These are phyloP conservation scores for Callosobruchus maculatus DNA, from an alignment of 2,888 invertebrate species.

Conservation along the genomic window DNA sequence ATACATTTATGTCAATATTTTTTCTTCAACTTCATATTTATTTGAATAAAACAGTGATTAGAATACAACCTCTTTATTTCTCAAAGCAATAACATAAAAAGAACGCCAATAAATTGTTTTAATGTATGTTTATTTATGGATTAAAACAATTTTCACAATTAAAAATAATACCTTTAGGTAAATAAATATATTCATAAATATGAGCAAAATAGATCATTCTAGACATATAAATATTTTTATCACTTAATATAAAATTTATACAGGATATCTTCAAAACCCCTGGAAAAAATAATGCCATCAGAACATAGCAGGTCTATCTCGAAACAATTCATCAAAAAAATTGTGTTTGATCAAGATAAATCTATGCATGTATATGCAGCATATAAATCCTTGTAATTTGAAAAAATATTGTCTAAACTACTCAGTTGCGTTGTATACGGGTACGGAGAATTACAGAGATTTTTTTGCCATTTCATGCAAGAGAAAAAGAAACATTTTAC, in stretches of 20 bases:
- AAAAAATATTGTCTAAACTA: too few species aligned
- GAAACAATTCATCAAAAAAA: not conserved
- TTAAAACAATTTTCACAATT: constrained; percentile 29
- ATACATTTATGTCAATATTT: too few species aligned
- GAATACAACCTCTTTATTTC: not conserved
- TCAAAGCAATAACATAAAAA: not conserved
- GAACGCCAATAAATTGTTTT: constrained; percentile 2
- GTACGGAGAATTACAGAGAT: too few species aligned
- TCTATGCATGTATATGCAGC: not conserved
- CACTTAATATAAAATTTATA: constrained; percentile 28
- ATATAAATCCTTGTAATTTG: not conserved
- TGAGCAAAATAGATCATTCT: constrained; percentile 34
- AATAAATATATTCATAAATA: constrained; percentile 33
- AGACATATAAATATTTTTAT: constrained; percentile 24
- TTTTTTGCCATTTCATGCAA: too few species aligned
- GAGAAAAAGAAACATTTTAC: not conserved
- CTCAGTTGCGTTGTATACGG: not conserved
- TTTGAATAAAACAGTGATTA: not conserved
- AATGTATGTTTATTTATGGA: constrained; percentile 28
- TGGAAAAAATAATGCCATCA: not conserved
- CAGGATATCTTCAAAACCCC: constrained; percentile 5
- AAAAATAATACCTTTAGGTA: constrained; percentile 30
- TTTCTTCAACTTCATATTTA: not conserved
- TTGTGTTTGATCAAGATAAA: not conserved
- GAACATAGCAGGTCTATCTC: not conserved